Base-by-base conservation (phyloP, 2,797 vertebrate species). In the Anabas testudineus region DNA sequence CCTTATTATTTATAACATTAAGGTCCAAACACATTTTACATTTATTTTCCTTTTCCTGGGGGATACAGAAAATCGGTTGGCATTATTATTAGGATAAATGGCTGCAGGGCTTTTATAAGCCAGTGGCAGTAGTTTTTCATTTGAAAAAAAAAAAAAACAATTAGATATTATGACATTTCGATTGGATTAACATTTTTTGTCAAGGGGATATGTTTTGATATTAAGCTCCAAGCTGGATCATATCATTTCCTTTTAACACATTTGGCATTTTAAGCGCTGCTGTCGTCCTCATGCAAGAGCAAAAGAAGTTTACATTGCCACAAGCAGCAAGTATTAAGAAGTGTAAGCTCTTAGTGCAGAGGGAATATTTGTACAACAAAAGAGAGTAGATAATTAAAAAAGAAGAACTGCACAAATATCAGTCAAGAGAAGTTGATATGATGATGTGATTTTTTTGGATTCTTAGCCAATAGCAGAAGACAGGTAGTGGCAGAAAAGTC, bases 131-230 rank as follows among this genome's bases (percentile, higher is more conserved):
- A 28, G 14, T 72, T 74, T 81, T 74, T 56, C 54, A 69, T 77
- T 82, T 71, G 45, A 42, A 64, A 80, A 46, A 66, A 55, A 74
- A 42, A 64, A 80, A 46, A 66, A 55, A 74, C 67, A 76, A 82
- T 81, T 71, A 87, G 63, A 85, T 77, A 71, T 72, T 63, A 67
- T 90, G 88, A 88, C 87, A 88, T 90, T 91, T 89, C 4, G 7
- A 36, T 55, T 49, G 63, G 72, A 76, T 81, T 80, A 76, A 63
- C 74, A 73, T 32, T 39, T 84, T 74, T 58, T 46, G 49, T 85
- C 79, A 52, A 21, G 81, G 80, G 84, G 79, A 80, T 63, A 68
- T 42, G 73, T 81, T 90, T 83, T 82, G 76, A 86, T 85, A 76
- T 82, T 26, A 10, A 56, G 63, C 78, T 81, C 68, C 70, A 34